Evolutionary conservation across 2,113 vertebrate genomes (phyloP), one percentile per base, ranked within the genome.

Genomic region (Siniperca chuatsi): DNA sequence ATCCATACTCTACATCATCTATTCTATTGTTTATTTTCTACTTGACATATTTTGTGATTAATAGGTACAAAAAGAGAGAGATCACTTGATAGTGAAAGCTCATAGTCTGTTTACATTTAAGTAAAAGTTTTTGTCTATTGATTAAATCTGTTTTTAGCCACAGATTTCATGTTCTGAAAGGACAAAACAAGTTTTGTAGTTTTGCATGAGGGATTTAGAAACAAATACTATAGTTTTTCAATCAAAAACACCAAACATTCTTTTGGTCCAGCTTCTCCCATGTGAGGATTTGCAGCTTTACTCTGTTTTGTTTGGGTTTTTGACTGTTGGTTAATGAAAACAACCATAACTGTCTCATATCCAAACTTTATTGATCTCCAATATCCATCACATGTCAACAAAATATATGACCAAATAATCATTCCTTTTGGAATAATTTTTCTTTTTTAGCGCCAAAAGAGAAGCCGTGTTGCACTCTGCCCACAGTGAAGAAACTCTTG

Each of bases 401-500:
- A 48, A 20, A 75, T 7, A 29, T 2, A n/a, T 54, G 15, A 74
- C 3, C 16, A 25, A 55, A 64, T 64, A 25, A 8, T 62, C 1
- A 42, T 64, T 52, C 15, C 6, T 50, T 44, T 48, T 20, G 16
- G 4, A 10, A 11, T 54, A 9, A 0, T 8, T 66, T 23, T 37
- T 48, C 20, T 64, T 62, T 37, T 20, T 62, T 89, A 96, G 96
- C 95, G 52, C 92, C 95, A 74, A 96, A 96, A 89, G 96, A 96
- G 91, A 96, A 96, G 95, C 92, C 93, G 94, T 96, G 95, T 92
- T 95, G 96, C 92, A 95, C 96, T 16, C 96, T 96, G 68, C 97
- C 97, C 91, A 98, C 97, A 0, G 97, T 98, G 78, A 96, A 97
- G 92, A 97, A 97, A 87, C 97, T 98, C 81, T 89, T 98, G 95